Evolutionary conservation across 2,888 invertebrate species (phyloP).

Genomic region (Agrypnus murinus): DNA sequence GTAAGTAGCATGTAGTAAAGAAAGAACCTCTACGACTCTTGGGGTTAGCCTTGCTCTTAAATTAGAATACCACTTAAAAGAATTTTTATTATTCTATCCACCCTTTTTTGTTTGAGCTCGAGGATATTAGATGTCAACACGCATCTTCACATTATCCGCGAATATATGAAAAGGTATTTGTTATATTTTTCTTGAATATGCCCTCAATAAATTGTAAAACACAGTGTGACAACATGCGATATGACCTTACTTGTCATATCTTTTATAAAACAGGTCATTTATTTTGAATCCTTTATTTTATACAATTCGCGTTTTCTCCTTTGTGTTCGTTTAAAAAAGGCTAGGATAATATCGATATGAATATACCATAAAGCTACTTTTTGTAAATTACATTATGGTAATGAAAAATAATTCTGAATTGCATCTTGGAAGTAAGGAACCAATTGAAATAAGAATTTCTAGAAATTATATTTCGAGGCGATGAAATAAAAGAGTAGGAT

Average conservation of each 20-base stretch:
- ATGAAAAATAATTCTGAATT: no score
- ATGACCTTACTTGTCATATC: background rate
- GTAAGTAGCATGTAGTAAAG: background rate
- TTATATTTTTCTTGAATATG: slow-evolving; percentile 2
- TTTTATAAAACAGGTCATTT: background rate
- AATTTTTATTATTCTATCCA: background rate
- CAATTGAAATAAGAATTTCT: no score
- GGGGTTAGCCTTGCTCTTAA: background rate
- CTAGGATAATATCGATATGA: no score
- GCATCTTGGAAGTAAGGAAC: no score
- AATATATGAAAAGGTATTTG: background rate
- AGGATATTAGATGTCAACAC: slow-evolving; percentile 4
- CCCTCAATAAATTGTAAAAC: background rate
- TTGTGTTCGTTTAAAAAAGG: background rate
- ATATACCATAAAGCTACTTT: background rate
- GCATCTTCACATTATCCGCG: background rate
- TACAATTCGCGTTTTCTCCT: background rate
- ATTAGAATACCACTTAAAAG: slow-evolving; percentile 3
- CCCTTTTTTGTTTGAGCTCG: background rate
- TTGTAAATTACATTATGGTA: background rate
- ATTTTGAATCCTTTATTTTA: background rate
- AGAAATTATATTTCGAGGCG: no score
- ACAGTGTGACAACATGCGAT: background rate
- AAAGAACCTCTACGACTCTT: background rate
- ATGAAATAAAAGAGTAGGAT: background rate